phyloP scores from a whole-genome alignment of 2,888 invertebrate genomes.

The Acanthosepion esculentum region DNA sequence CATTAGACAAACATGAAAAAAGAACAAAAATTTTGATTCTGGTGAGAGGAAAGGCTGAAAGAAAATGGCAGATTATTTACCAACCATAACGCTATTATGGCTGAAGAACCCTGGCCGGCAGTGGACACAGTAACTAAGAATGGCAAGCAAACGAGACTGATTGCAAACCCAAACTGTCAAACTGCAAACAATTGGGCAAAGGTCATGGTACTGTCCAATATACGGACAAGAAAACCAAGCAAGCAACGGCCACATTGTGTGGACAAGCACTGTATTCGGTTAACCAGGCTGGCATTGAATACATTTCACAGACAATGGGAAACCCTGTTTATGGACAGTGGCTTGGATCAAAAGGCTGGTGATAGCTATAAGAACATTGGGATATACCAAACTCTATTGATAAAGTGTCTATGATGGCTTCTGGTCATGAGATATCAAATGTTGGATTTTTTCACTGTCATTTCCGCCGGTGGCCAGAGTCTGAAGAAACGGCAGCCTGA shows the following conservation, averaged over 20 bases:
- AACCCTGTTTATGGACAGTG: conserved; percentile 16
- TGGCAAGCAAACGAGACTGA: background rate
- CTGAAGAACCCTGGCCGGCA: conserved; percentile 18
- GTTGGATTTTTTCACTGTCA: background rate
- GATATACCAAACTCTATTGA: background rate
- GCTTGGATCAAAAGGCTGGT: background rate
- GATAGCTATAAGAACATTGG: conserved; percentile 16
- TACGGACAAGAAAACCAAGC: background rate
- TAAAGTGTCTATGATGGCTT: conserved; percentile 12
- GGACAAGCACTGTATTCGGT: background rate
- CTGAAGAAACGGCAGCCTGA: background rate
- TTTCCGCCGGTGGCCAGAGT: background rate
- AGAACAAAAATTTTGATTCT: background rate
- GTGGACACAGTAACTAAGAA: background rate
- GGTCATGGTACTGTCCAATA: background rate
- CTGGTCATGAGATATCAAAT: conserved; percentile 17
- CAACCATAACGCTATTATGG: background rate
- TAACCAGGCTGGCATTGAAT: background rate
- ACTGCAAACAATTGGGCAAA: background rate
- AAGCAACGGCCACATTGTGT: background rate
- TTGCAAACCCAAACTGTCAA: background rate
- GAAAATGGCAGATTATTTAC: background rate
- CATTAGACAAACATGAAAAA: background rate
- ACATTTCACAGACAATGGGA: background rate
- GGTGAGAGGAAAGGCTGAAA: background rate